A percentile compares a stretch with the other conserved stretches of the same genome.
Evolutionary conservation across 2,888 invertebrate genomes (phyloP).

Genomic region (Chloroclysta siterata): DNA sequence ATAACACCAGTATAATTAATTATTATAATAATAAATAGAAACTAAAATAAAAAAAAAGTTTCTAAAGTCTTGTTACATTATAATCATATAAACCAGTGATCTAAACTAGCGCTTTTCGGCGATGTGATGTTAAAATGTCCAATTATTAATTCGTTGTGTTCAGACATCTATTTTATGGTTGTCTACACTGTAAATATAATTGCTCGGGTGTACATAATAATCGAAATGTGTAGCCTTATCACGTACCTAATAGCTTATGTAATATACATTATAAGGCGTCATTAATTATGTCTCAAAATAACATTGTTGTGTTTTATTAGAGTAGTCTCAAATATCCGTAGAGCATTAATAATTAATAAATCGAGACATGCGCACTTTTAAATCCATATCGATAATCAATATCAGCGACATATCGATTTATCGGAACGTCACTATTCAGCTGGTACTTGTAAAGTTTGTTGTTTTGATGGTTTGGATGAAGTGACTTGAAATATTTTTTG

Average conservation of each 20-base stretch:
- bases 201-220: constrained; percentile 20
- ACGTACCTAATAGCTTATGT: constrained; percentile 42
- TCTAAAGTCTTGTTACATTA: background rate
- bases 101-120: constrained; percentile 12
- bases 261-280: constrained; percentile 26
- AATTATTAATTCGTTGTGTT: constrained; percentile 38
- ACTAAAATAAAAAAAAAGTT: background rate
- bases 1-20: background rate
- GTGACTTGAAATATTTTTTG: background rate
- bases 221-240: constrained; percentile 43
- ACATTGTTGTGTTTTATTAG: constrained; percentile 12
- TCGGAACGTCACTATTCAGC: constrained; percentile 26
- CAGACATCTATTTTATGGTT: constrained; percentile 38
- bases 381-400: constrained; percentile 47
- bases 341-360: constrained; percentile 13
- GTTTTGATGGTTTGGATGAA: constrained; percentile 7
- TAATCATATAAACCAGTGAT: constrained; percentile 3
- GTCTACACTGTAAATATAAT: constrained; percentile 32
- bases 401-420: constrained; percentile 51
- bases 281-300: constrained; percentile 10
- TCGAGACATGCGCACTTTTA: constrained; percentile 24
- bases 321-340: constrained; percentile 14
- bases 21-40: background rate
- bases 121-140: constrained; percentile 29
- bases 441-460: constrained; percentile 13